phyloP scores from a whole-genome alignment of 2,888 invertebrate genomes.

The Hirudinaria manillensis region DNA sequence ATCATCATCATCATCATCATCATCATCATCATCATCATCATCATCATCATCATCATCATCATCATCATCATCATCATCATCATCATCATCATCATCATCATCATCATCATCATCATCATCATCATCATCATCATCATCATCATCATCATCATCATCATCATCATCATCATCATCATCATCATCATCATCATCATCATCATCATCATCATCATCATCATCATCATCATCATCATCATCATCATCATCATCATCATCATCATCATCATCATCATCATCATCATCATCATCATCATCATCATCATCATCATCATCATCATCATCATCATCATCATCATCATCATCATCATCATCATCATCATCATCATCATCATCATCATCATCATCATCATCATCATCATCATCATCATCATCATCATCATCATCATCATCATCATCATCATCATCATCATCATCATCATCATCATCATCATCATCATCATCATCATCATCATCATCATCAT shows the following conservation, averaged over 20 bases:
- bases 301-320: conserved; percentile 24
- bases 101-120: conserved; percentile 23
- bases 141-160: background rate
- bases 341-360: conserved; percentile 40
- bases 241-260: conserved; percentile 28
- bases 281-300: conserved; percentile 27
- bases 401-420: conserved; percentile 38
- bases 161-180: conserved; percentile 7
- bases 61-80: conserved; percentile 24
- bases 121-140: background rate
- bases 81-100: conserved; percentile 25
- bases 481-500: conserved; percentile 16
- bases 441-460: conserved; percentile 25
- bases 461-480: conserved; percentile 23
- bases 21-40: background rate
- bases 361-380: conserved; percentile 37
- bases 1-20: background rate
- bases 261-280: conserved; percentile 27
- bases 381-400: conserved; percentile 38
- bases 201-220: conserved; percentile 16
- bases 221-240: conserved; percentile 27
- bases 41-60: conserved; percentile 25
- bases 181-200: background rate
- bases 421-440: conserved; percentile 33
- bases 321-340: conserved; percentile 29